Conservation (phyloP, 2,113 vertebrate genomes). For the Archocentrus centrarchus region DNA sequence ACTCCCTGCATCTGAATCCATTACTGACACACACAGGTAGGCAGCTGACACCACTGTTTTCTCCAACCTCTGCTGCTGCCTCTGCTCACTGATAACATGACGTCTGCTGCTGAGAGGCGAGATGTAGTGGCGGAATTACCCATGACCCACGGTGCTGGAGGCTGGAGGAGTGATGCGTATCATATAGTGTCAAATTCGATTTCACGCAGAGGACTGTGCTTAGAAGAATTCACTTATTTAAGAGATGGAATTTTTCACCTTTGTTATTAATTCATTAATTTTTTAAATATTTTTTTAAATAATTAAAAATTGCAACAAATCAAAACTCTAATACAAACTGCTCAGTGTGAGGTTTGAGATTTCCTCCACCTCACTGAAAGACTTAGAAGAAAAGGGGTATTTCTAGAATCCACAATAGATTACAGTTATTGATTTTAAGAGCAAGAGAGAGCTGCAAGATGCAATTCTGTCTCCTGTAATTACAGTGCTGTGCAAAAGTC, state of each 20-base stretch:
- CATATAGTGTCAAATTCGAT: conserved; percentile 19
- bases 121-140: conserved; percentile 28
- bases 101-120: conserved; percentile 44
- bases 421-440: neutral
- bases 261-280: neutral
- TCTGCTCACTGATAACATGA: conserved; percentile 53
- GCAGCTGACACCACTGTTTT: conserved; percentile 49
- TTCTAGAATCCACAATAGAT: neutral
- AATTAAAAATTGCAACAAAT: no score
- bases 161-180: conserved; percentile 12
- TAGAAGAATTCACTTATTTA: conserved; percentile 13
- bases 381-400: neutral
- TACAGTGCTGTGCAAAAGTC: neutral
- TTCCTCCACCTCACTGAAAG: neutral
- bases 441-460: neutral
- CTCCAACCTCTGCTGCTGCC: conserved; percentile 38
- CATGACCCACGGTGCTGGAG: conserved; percentile 23
- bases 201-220: neutral
- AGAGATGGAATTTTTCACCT: neutral
- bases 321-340: neutral
- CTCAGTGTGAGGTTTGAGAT: neutral
- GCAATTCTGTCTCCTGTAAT: neutral
- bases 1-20: conserved; percentile 52
- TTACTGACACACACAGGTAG: conserved; percentile 50
- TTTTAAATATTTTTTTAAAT: no score